Evolutionary conservation across 2,797 vertebrate species (phyloP).

Genomic region (Hyperoplus immaculatus): DNA sequence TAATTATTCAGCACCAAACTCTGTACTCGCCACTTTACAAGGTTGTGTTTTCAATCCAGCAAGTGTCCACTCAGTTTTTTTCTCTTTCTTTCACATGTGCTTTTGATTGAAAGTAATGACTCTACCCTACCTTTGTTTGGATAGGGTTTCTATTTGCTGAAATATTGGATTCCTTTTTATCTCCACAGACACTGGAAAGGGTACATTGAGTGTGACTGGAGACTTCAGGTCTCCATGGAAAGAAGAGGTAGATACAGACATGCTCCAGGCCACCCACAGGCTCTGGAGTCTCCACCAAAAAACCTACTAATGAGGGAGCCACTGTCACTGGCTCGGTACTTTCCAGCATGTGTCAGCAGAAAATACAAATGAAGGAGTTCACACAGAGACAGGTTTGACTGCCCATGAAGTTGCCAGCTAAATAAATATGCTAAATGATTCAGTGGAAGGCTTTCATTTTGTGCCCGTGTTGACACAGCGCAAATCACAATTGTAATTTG

Average conservation of each 20-base stretch:
- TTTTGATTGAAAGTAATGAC: slow-evolving; percentile 83
- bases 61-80: slow-evolving; percentile 68
- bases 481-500: slow-evolving; percentile 75
- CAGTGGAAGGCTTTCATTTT: slow-evolving; percentile 77
- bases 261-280: slow-evolving; percentile 78
- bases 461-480: slow-evolving; percentile 71
- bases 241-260: slow-evolving; percentile 68
- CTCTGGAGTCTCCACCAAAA: slow-evolving; percentile 64
- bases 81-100: slow-evolving; percentile 72
- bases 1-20: slow-evolving; percentile 67
- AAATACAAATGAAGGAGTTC: slow-evolving; percentile 73
- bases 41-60: slow-evolving; percentile 60
- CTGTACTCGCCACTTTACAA: slow-evolving; percentile 66
- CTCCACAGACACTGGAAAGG: slow-evolving; percentile 62
- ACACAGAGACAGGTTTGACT: slow-evolving; percentile 75
- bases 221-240: slow-evolving; percentile 72
- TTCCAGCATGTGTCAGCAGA: slow-evolving; percentile 79
- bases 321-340: slow-evolving; percentile 76
- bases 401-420: slow-evolving; percentile 72
- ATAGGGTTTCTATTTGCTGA: slow-evolving; percentile 71
- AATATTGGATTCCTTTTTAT: slow-evolving; percentile 70
- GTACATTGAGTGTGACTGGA: slow-evolving; percentile 52
- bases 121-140: slow-evolving; percentile 74
- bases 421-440: slow-evolving; percentile 80
- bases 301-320: slow-evolving; percentile 79